Conservation (phyloP, 2,888 invertebrate genomes). For the Nasonovia ribisnigri region DNA sequence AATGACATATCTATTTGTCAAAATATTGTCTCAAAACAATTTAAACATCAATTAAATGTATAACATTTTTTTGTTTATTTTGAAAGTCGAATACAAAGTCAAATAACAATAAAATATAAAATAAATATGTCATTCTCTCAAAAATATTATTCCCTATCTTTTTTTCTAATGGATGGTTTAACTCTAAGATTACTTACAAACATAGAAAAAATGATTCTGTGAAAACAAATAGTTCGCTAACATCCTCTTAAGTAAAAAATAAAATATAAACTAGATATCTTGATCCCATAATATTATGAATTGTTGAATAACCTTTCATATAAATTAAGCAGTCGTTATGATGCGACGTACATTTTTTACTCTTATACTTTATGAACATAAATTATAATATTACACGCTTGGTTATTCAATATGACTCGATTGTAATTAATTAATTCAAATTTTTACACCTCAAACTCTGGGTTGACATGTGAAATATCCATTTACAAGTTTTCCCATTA, state of each 20-base stretch:
- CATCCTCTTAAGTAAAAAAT: background rate
- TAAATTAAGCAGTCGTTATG: background rate
- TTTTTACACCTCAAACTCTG: background rate
- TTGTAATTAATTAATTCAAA: slow-evolving; percentile 36
- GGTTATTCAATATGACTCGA: background rate
- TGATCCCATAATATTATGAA: background rate
- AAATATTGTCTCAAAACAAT: too few relatives aligned
- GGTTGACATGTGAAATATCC: slow-evolving; percentile 33
- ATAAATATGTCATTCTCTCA: too few relatives aligned
- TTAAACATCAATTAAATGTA: too few relatives aligned
- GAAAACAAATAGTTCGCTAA: too few relatives aligned
- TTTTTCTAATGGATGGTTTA: too few relatives aligned
- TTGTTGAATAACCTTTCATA: background rate
- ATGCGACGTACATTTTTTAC: background rate
- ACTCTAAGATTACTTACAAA: too few relatives aligned
- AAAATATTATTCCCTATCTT: too few relatives aligned
- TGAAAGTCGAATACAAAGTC: too few relatives aligned
- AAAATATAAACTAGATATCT: background rate
- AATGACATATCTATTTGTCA: too few relatives aligned
- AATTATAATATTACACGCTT: background rate
- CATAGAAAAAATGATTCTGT: too few relatives aligned
- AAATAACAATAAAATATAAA: too few relatives aligned
- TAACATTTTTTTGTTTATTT: too few relatives aligned
- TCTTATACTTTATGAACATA: background rate
- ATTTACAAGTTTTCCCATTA: slow-evolving; percentile 10